Base-by-base conservation (phyloP, 2,113 vertebrate genomes). In the Cepphus grylle region DNA sequence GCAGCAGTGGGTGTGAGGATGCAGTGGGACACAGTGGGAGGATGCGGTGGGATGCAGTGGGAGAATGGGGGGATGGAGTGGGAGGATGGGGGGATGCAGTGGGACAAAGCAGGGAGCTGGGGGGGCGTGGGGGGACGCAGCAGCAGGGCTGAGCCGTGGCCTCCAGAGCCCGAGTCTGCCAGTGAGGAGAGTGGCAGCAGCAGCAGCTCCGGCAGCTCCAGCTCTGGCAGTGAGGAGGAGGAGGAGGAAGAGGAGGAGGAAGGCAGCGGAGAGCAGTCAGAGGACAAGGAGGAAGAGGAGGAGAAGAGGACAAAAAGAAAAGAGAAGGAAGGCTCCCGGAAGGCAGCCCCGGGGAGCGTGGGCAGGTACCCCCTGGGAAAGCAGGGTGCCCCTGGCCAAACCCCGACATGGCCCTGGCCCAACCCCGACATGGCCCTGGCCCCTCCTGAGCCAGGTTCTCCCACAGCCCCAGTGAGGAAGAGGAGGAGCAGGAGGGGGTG, bases 141-240 rank as follows among this genome's bases (percentile, higher is more conserved):
- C 63, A 83, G 49, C 36, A 50, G 23, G 47, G 32, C 73, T 94
- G 52, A 94, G 69, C 45, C 1, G 1, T 80, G 49, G 8, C 19
- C 53, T 20, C 34, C 1, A 99, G 99, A 99, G 76, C 99, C 99
- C 0, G 99, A 98, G 91, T 98, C 99, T 0, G 97, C 97, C 92
- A 99, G 99, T 0, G 98, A 98, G 1, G 99, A 98, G 36, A 98
- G 98, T 0, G 90, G 96, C 86, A 97, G 92, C 62, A 86, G 92
- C 81, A 98, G 97, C 86, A 97, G 95, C 55, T 97, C 95, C 1
- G 7, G 96, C 70, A 87, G 94, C 93, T 98, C 99, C 19, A 98
- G 95, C 85, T 98, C 98, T 11, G 74, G 95, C 65, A 97, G 96
- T 0, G 99, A 98, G 47, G 98, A 98, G n/a, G 99, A 98, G 23